Evolutionary conservation across 2,797 vertebrate species (phyloP).

Genomic region (Margarornis squamiger): DNA sequence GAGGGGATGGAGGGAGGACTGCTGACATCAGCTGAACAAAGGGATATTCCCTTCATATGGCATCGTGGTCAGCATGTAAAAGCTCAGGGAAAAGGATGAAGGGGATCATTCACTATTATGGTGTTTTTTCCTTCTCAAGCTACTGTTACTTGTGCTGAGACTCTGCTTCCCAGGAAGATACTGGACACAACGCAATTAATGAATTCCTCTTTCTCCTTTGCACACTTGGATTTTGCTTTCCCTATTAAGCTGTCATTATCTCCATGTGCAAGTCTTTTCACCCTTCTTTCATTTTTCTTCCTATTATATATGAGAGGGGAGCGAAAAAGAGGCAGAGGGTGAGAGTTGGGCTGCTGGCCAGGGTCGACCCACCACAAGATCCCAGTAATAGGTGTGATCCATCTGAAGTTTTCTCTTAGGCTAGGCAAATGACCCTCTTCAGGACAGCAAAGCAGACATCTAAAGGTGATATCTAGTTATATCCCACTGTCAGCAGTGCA

Average conservation of each 20-base stretch:
- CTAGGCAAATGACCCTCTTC: background rate
- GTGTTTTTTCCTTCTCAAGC: background rate
- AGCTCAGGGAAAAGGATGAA: background rate
- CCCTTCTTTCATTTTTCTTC: background rate
- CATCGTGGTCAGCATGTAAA: background rate
- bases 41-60: background rate
- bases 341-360: background rate
- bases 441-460: background rate
- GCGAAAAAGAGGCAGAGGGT: background rate
- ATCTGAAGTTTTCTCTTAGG: background rate
- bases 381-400: background rate
- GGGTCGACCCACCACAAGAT: too few species aligned
- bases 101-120: background rate
- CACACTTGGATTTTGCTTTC: background rate
- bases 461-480: background rate
- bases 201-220: background rate
- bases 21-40: background rate
- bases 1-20: background rate
- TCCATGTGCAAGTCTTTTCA: background rate
- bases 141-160: background rate
- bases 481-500: background rate
- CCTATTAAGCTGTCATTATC: background rate
- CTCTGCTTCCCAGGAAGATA: background rate
- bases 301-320: fast-evolving
- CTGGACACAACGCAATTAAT: background rate